Base-by-base conservation (phyloP, 1,140 invertebrate species). In the Rhizoglyphus robini region DNA sequence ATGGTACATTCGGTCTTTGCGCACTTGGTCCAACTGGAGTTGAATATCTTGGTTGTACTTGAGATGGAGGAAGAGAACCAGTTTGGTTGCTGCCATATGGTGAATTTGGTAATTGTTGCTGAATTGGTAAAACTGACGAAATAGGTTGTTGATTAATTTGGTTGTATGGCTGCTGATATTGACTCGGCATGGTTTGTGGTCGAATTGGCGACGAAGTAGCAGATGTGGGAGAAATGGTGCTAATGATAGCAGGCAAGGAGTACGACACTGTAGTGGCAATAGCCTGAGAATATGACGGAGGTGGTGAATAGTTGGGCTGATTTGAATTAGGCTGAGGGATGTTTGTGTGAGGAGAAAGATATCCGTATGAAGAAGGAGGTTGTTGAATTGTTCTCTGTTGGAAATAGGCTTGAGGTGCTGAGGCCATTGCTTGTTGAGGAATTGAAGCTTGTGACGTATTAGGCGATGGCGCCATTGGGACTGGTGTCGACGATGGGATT, bases 401-500 rank as follows among this genome's bases (percentile, higher is more conserved):
- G 15, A 46, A 3, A n/a, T 15, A 3, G 41, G 8, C 23, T 15
- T 20, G 23, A 46, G 18, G 18, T 15, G 41, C 23, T 46, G 41
- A n/a, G 18, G 41, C 8, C 23, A 20, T 8, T 46, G 41, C 8
- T 46, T 15, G 1, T 46, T 15, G 2, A 11, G 36, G 8, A 18
- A 41, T 41, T 41, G 36, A 8, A 18, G 18, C 36, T 46, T 15
- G 18, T 46, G 41, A 46, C 41, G 15, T n/a, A 46, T 8, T 8
- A 46, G n/a, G n/a, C n/a, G n/a, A n/a, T n/a, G n/a, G n/a, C n/a
- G n/a, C 48, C 54, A 63, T 47, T 36, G 63, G 51, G 63, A 62
- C 8, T 27, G 41, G 25, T 31, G 25, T 31, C 60, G 51, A 57
- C 34, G 63, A 30, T 48, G 51, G 23, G 46, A 31, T 20, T 20